Evolutionary conservation across 1,140 invertebrate species (phyloP), one percentile per base, ranked within the genome.

Genomic region (Meteorus sp.): DNA sequence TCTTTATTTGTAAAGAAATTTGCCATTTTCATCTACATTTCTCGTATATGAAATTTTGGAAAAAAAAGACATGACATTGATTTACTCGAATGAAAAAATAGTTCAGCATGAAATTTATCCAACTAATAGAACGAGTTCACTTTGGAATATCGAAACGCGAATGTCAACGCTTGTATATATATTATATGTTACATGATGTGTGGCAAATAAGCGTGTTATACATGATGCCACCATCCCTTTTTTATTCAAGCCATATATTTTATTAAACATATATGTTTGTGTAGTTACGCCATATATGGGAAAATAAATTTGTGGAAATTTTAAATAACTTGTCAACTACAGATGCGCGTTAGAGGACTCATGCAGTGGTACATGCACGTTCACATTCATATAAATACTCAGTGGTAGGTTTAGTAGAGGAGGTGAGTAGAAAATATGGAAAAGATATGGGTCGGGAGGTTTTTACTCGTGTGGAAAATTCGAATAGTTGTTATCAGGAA

Each of bases 281-380:
- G 19, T 43, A 54, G 20, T 20, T 41, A 54, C 25, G 29, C 23
- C 25, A 20, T 44, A 27, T n/a, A 4, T 11, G 31, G 13, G 45
- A 58, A 58, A 51, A 58, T 50, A 58, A 58, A 58, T 51, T 58
- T 17, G 4, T 7, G 20, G 25, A 15, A 58, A 58, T 58, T 58
- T 57, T 58, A 58, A 58, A 58, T 58, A 56, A 58, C 56, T 58
- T 58, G 56, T 58, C 56, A 58, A 31, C 45, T 58, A 35, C 56
- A 58, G 56, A 58, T 58, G 56, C 37, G 29, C 23, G 19, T 31
- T 50, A 20, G 56, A 51, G 55, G 8, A 41, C 37, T 58, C 47
- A 33, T 50, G 47, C 33, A 11, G 20, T 23, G 33, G 47, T 27
- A 50, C 19, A 51, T 29, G 35, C 56, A 31, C 23, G 5, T 33